These are phyloP conservation scores for Leptarthrus brevirostris DNA, from an alignment of 2,888 invertebrate genomes.

Conservation along the genomic window DNA sequence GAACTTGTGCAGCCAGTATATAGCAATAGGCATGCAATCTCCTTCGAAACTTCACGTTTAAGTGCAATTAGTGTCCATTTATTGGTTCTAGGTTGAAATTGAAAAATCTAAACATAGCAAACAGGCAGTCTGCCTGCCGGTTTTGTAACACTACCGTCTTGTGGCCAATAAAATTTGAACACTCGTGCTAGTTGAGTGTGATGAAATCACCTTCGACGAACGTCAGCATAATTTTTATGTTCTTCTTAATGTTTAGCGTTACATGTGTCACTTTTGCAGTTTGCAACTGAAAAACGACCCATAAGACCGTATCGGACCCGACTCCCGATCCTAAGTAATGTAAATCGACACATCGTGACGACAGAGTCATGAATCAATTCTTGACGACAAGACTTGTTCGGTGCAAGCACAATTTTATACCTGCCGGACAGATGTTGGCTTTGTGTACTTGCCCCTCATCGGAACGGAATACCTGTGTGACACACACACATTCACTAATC, in stretches of 20 bases:
- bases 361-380: slow-evolving; percentile 33
- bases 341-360: slow-evolving; percentile 7
- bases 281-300: not conserved
- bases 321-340: not conserved
- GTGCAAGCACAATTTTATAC: slow-evolving; percentile 5
- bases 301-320: too few relatives aligned
- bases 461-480: too few relatives aligned
- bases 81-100: slow-evolving; percentile 23
- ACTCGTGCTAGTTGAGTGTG: not conserved
- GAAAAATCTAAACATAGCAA: not conserved
- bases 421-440: slow-evolving; percentile 20
- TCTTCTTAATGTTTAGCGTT: slow-evolving; percentile 18
- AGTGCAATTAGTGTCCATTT: slow-evolving; percentile 20
- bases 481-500: not conserved
- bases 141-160: not conserved
- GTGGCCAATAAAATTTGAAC: not conserved
- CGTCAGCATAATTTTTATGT: slow-evolving; percentile 17
- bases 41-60: slow-evolving; percentile 4
- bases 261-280: slow-evolving; percentile 21
- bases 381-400: not conserved
- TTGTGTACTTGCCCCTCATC: too few relatives aligned
- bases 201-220: slow-evolving; percentile 11
- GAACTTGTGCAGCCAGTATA: not conserved
- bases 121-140: too few relatives aligned
- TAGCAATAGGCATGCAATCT: not conserved